Percentiles rank a stretch among this genome's conserved stretches.
phyloP scores from a whole-genome alignment of 2,888 invertebrate species.

The Allophyes oxyacanthae region DNA sequence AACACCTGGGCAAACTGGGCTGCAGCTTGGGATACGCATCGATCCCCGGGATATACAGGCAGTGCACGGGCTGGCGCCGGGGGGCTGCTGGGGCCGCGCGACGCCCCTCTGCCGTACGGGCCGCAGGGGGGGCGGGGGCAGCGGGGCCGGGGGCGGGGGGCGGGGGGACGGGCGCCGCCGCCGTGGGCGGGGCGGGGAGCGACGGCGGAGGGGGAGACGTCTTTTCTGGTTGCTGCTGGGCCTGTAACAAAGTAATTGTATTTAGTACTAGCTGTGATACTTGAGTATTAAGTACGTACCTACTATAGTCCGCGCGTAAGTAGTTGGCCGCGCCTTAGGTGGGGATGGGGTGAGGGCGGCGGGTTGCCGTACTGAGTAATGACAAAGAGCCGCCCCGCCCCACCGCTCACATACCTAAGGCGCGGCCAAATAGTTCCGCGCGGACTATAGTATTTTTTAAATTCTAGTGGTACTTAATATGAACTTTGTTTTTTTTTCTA shows the following conservation, averaged over 20 bases:
- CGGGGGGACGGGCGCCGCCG: constrained; percentile 21
- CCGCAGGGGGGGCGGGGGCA: constrained; percentile 4
- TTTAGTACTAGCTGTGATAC: background rate
- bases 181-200: constrained; percentile 7
- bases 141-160: constrained; percentile 11
- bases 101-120: background rate
- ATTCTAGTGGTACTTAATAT: too few relatives aligned
- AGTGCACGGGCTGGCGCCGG: constrained; percentile 71
- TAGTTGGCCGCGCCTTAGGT: too few relatives aligned
- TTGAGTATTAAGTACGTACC: too few relatives aligned
- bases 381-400: too few relatives aligned
- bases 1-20: constrained; percentile 91
- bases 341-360: too few relatives aligned
- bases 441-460: too few relatives aligned
- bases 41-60: constrained; percentile 94
- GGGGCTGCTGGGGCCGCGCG: constrained; percentile 28
- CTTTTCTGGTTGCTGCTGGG: constrained; percentile 40
- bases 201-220: constrained; percentile 25
- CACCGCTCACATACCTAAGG: too few relatives aligned
- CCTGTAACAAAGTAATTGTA: constrained; percentile 29
- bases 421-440: too few relatives aligned
- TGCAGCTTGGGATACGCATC: constrained; percentile 93
- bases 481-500: too few relatives aligned
- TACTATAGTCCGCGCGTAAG: too few relatives aligned
- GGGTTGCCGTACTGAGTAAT: too few relatives aligned